Percentiles rank a stretch among this genome's conserved stretches.
These are phyloP conservation scores for Heliothis subflexa DNA, from an alignment of 1,140 invertebrate genomes.

Conservation along the genomic window DNA sequence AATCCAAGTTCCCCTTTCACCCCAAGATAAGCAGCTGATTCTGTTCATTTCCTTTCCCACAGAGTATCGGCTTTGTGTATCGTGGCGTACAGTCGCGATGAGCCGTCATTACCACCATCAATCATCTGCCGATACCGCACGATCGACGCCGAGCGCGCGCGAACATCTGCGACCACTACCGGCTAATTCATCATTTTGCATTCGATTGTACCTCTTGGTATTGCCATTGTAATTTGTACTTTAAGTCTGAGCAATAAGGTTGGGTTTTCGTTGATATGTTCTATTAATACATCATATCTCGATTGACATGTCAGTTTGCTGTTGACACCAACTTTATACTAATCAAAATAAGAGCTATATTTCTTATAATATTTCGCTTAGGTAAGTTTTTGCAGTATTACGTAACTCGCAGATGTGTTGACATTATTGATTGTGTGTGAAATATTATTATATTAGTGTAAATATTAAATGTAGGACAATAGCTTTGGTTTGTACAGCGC, in stretches of 20 bases:
- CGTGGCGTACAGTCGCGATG: conserved; percentile 29
- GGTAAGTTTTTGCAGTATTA: neutral
- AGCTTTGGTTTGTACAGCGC: conserved; percentile 24
- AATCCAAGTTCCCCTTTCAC: conserved; percentile 4
- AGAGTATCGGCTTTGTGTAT: conserved; percentile 31
- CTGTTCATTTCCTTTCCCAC: conserved; percentile 23
- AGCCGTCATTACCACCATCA: conserved; percentile 41
- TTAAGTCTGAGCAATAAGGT: neutral
- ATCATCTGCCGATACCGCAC: conserved; percentile 41
- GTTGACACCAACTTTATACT: conserved; percentile 6
- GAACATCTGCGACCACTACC: conserved; percentile 43
- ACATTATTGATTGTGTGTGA: conserved; percentile 36
- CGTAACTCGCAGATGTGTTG: conserved; percentile 37
- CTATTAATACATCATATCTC: conserved; percentile 35
- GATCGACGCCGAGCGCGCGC: conserved; percentile 31
- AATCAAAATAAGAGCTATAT: conserved; percentile 15
- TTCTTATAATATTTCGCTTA: neutral
- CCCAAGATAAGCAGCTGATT: conserved; percentile 32
- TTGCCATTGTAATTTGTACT: neutral
- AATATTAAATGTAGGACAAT: conserved; percentile 38
- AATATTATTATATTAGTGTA: conserved; percentile 40
- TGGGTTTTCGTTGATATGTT: neutral
- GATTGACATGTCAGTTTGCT: conserved; percentile 41
- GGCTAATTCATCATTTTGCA: conserved; percentile 46
- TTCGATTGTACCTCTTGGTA: conserved; percentile 9